Percentiles rank a stretch among this genome's conserved stretches.
Conservation (phyloP, 2,888 invertebrate species). For the Trichopria drosophilae region DNA sequence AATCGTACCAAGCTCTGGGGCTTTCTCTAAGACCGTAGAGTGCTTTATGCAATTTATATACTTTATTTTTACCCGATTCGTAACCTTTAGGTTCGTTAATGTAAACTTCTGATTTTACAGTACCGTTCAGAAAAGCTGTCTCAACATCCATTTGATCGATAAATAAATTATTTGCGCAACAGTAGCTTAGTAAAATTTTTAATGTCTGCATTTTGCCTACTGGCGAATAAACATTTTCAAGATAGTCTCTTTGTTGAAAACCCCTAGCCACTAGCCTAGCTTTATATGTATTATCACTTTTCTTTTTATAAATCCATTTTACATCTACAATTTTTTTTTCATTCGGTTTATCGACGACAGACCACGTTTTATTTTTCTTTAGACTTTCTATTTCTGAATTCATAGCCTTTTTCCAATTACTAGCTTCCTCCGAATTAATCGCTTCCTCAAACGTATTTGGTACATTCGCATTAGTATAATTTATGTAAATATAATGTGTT, state of each 20-base stretch:
- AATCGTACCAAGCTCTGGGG: conserved; percentile 35
- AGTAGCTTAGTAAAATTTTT: conserved; percentile 26
- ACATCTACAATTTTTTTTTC: conserved; percentile 27
- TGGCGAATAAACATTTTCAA: conserved; percentile 30
- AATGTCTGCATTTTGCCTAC: conserved; percentile 30
- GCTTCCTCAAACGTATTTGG: conserved; percentile 32
- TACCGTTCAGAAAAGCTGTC: conserved; percentile 29
- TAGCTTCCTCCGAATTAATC: conserved; percentile 13
- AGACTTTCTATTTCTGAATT: conserved; percentile 26
- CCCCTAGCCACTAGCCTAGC: conserved; percentile 32
- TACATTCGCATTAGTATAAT: conserved; percentile 20
- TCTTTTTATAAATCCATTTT: conserved; percentile 34
- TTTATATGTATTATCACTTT: conserved; percentile 28
- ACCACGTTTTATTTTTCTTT: conserved; percentile 32
- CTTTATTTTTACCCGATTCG: conserved; percentile 17
- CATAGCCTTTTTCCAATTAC: conserved; percentile 30
- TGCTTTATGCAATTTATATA: conserved; percentile 30
- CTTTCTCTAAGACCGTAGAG: conserved; percentile 37
- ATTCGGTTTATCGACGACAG: conserved; percentile 22
- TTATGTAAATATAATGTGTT: conserved; percentile 20
- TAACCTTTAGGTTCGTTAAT: conserved; percentile 27
- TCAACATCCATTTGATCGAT: conserved; percentile 28
- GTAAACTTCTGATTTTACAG: conserved; percentile 24
- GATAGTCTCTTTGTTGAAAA: conserved; percentile 30
- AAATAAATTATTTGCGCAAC: conserved; percentile 18